Base-by-base conservation (phyloP, 2,888 invertebrate genomes). In the Stomorhina lunata region DNA sequence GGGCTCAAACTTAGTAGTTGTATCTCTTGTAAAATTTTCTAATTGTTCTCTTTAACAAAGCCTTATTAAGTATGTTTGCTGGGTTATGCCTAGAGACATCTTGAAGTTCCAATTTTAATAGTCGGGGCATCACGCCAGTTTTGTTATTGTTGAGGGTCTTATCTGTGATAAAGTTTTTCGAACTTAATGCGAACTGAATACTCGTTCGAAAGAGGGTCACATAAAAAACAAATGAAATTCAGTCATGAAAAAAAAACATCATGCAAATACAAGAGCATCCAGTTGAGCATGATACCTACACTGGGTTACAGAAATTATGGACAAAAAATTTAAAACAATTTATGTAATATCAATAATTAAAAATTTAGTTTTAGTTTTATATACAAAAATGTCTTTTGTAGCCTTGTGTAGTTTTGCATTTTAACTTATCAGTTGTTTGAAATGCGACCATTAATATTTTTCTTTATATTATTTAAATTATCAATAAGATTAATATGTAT, bases 91-190 rank as follows among this genome's bases (percentile, higher is more conserved):
- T n/a, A n/a, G n/a, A 17, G 12, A 48, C 17, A 53, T 32, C 25
- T 65, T 48, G 17, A 37, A 48, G 15, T 63, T 37, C 20, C 10
- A 53, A 0, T 32, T 57, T 43, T 10, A 57, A 50, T n/a, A 53
- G 20, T 1, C 73, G 20, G 32, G 71, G 65, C 82, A 82, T 82
- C 82, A 79, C 82, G 79, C 79, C 82, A 82, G 82, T 59, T 79
- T 79, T 59, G 22, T 57, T 65, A 43, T 50, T 71, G 59, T 50
- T 61, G 50, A 50, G 40, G 20, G 12, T 50, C 43, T 69, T 82
- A 82, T 82, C 82, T 69, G 50, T 55, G 79, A 75, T 79, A 79
- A 82, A 82, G 82, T 82, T 75, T 82, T 82, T 82, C 79, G 82
- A 82, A 82, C 82, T 82, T 79, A 59, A 66, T 76, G 59, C 37